phyloP scores from a whole-genome alignment of 2,113 vertebrate species.

The Origma solitaria region DNA sequence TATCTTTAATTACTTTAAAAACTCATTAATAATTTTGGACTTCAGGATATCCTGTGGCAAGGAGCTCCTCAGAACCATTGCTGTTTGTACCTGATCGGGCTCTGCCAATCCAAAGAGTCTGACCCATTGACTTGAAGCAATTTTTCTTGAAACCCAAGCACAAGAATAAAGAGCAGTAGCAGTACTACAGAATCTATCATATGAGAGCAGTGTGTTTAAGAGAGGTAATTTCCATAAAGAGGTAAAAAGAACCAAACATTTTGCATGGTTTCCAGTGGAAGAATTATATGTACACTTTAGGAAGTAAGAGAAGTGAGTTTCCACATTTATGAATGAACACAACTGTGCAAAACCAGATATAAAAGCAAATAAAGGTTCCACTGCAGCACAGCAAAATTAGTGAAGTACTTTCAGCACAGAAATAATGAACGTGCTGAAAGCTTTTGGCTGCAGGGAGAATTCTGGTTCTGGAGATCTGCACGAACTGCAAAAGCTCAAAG shows the following conservation, averaged over 20 bases:
- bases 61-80: neutral
- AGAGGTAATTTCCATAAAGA: neutral
- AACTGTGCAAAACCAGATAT: neutral
- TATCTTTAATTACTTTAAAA: neutral
- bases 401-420: neutral
- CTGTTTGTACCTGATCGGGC: neutral
- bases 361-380: constrained; percentile 34
- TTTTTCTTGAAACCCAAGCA: neutral
- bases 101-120: neutral
- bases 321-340: neutral
- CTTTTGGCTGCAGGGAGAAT: constrained; percentile 10
- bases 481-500: neutral
- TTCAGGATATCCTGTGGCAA: neutral
- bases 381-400: neutral
- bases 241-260: neutral
- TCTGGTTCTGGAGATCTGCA: neutral
- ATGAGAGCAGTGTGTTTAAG: neutral
- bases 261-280: neutral
- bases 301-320: neutral
- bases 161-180: neutral
- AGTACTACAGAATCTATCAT: neutral
- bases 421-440: neutral
- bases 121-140: neutral
- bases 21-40: neutral
- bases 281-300: neutral